Evolutionary conservation across 2,888 invertebrate genomes (phyloP).

Genomic region (Aphodius sticticus): DNA sequence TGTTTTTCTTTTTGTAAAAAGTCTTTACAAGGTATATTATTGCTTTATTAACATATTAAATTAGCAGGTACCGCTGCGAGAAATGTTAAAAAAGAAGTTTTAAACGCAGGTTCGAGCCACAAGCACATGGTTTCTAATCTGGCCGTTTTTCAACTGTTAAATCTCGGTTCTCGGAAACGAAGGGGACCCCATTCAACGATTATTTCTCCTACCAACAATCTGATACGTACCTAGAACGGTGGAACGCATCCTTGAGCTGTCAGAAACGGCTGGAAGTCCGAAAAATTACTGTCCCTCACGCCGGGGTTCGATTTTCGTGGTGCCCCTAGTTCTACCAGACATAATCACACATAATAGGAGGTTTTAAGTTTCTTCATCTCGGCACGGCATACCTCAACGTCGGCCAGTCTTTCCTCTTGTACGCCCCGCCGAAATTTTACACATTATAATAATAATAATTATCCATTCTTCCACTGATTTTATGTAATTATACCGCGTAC

Average conservation of each 20-base stretch:
- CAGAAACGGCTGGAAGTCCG: constrained; percentile 4
- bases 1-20: neutral
- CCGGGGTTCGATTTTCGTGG: constrained; percentile 4
- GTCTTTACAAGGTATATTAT: neutral
- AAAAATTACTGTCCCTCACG: constrained; percentile 4
- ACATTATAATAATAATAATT: neutral
- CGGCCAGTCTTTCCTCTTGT: neutral
- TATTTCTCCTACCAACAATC: neutral
- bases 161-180: neutral
- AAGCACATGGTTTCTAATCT: neutral
- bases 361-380: neutral
- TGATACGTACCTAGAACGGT: neutral
- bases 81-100: neutral
- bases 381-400: neutral
- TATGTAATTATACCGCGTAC: neutral
- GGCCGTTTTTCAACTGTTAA: neutral
- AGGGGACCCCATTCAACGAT: neutral
- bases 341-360: constrained; percentile 4
- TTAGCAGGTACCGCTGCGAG: neutral
- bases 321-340: neutral
- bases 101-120: neutral
- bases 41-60: neutral
- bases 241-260: neutral
- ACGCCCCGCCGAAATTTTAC: neutral
- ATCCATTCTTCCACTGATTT: neutral